Percentiles rank a stretch among this genome's conserved stretches.
Conservation (phyloP, 2,888 invertebrate genomes). For the Nebria salina region DNA sequence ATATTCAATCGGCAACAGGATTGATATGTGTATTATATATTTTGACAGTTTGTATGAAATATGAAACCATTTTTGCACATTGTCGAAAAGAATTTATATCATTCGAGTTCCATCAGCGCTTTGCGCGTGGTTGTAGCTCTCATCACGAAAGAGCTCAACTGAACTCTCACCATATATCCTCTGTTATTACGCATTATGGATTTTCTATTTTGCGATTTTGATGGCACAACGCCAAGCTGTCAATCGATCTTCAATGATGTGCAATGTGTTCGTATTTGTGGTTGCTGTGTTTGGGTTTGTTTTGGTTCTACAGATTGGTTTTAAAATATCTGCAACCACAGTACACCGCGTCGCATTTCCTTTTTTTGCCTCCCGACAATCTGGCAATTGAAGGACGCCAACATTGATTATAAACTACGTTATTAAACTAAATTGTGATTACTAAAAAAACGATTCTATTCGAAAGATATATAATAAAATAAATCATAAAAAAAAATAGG, state of each 20-base stretch:
- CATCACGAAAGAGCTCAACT: background rate
- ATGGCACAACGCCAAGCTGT: constrained; percentile 8
- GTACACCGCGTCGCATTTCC: background rate
- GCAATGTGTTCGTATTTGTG: background rate
- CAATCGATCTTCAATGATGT: constrained; percentile 9
- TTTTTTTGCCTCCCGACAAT: background rate
- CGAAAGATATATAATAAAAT: background rate
- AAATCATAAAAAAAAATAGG: background rate
- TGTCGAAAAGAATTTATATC: constrained; percentile 7
- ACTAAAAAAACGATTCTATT: too few species aligned
- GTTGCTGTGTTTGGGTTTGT: background rate
- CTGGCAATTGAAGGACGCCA: background rate
- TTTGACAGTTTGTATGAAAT: constrained; percentile 6
- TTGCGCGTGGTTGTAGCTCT: background rate
- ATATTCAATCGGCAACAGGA: background rate
- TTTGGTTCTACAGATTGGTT: background rate
- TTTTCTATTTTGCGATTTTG: constrained; percentile 6
- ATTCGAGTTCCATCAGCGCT: background rate
- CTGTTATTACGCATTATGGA: background rate
- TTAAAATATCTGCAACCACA: background rate
- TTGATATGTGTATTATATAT: background rate
- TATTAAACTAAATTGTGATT: background rate
- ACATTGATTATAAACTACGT: background rate
- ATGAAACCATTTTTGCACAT: constrained; percentile 8
- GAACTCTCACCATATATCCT: background rate